Conservation (phyloP, 2,888 invertebrate species). For the Drosophila neotestacea region DNA sequence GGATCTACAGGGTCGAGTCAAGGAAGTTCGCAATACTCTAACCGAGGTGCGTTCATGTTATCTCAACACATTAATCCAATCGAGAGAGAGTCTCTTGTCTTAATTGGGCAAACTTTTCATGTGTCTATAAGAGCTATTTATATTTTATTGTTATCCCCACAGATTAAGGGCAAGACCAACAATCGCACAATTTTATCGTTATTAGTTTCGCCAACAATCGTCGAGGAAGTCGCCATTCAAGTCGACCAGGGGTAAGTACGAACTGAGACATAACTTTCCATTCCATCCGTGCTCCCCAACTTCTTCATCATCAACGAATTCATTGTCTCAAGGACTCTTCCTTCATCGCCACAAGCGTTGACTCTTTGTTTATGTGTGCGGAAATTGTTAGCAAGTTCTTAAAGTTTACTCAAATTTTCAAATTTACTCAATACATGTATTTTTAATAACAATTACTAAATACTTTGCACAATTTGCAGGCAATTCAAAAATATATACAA, state of each 20-base stretch:
- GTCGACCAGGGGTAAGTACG: constrained; percentile 85
- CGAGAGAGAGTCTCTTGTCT: constrained; percentile 59
- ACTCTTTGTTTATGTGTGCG: constrained; percentile 40
- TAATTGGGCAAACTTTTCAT: constrained; percentile 81
- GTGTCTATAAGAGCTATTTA: constrained; percentile 68
- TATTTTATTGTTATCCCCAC: constrained; percentile 78
- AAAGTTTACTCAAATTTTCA: constrained; percentile 13
- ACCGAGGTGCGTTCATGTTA: constrained; percentile 77
- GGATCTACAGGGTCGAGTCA: constrained; percentile 90
- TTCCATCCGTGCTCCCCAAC: constrained; percentile 7
- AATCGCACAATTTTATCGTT: constrained; percentile 95
- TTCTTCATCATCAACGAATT: constrained; percentile 19
- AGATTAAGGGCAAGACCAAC: constrained; percentile 90
- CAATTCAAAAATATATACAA: constrained; percentile 3
- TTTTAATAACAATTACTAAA: constrained; percentile 33
- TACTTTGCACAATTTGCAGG: not conserved
- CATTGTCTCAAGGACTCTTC: constrained; percentile 56
- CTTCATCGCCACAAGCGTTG: constrained; percentile 34
- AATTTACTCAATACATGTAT: constrained; percentile 49
- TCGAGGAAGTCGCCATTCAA: constrained; percentile 88
- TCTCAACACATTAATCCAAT: constrained; percentile 74
- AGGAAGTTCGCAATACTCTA: constrained; percentile 87
- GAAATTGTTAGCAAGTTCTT: constrained; percentile 15
- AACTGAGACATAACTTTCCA: constrained; percentile 31
- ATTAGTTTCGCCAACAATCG: constrained; percentile 90